Base-by-base conservation (phyloP, 2,888 invertebrate genomes). In the Trissonchulus latispiculum region DNA sequence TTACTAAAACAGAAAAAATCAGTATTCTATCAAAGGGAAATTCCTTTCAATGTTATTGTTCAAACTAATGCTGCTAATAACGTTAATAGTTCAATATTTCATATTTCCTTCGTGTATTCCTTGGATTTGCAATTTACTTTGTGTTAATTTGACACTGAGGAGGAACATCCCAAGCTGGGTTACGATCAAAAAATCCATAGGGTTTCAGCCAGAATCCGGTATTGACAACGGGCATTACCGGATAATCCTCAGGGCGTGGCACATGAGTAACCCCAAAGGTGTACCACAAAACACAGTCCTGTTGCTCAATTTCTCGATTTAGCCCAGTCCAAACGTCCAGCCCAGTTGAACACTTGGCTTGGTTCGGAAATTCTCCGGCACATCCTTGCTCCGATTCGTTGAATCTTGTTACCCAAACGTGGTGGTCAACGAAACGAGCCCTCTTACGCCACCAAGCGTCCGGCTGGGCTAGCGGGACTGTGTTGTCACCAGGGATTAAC, bases 281-380 rank as follows among this genome's bases (percentile, higher is more conserved):
- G 37, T 74, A 74, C 74, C 74, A 75, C n/a, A 75, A 33, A 28
- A 74, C 74, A 28, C 48, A 61, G 33, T 74, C 75, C 35, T 23
- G 23, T 31, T 75, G 3, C 18, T 23, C 74, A n/a, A 74, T 70
- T 2, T 35, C 29, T n/a, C 61, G 36, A 61, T 72, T 37, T 75
- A 69, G n/a, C 32, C 36, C n/a, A 1, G 74, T 72, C 68, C 74
- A 74, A 23, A 33, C 33, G 23, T 33, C 31, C 28, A 74, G 70
- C 32, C 72, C 62, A 18, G 2, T 59, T 2, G 64, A 70, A n/a
- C 18, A 28, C 28, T 66, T 29, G 62, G 61, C 18, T 70, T 75
- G 74, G 28, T 73, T 74, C 1, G 70, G 70, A 61, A 48, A 75
- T 62, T 70, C 48, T 71, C 74, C 75, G 32, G 59, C 48, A 1